Evolutionary conservation across 2,113 vertebrate genomes (phyloP).

Genomic region (Nannobrachium achirus): DNA sequence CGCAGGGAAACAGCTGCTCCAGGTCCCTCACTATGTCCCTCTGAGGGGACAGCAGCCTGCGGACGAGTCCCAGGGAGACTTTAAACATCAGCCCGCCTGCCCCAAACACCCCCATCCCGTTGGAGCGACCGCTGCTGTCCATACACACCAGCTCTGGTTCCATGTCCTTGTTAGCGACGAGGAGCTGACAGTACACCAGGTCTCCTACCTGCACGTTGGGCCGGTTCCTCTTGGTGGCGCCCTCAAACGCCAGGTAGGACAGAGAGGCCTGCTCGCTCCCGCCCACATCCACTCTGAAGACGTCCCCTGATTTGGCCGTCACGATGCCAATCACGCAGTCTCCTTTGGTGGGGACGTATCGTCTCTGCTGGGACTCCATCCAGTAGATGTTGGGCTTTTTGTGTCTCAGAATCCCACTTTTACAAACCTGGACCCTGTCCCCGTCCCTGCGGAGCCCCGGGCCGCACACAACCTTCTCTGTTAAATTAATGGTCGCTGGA

Average conservation of each 20-base stretch:
- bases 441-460: slow-evolving; percentile 85
- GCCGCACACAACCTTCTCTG: slow-evolving; percentile 74
- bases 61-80: slow-evolving; percentile 89
- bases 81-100: slow-evolving; percentile 90
- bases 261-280: slow-evolving; percentile 91
- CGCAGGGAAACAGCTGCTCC: slow-evolving; percentile 88
- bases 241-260: slow-evolving; percentile 93
- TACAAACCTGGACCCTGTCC: slow-evolving; percentile 84
- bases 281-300: slow-evolving; percentile 91
- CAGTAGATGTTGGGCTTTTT: slow-evolving; percentile 86
- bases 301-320: slow-evolving; percentile 86
- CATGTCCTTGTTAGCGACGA: slow-evolving; percentile 97
- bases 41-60: slow-evolving; percentile 88
- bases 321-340: slow-evolving; percentile 92
- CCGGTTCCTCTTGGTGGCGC: slow-evolving; percentile 94
- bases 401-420: slow-evolving; percentile 88
- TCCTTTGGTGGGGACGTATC: slow-evolving; percentile 93
- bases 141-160: slow-evolving; percentile 95
- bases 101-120: slow-evolving; percentile 93
- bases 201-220: slow-evolving; percentile 96
- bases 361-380: slow-evolving; percentile 92
- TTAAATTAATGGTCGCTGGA: slow-evolving; percentile 57
- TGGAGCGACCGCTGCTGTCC: slow-evolving; percentile 90
- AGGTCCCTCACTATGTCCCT: slow-evolving; percentile 88
- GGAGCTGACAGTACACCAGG: slow-evolving; percentile 89